Base-by-base conservation (phyloP, 2,888 invertebrate genomes). In the Phalangium opilio region DNA sequence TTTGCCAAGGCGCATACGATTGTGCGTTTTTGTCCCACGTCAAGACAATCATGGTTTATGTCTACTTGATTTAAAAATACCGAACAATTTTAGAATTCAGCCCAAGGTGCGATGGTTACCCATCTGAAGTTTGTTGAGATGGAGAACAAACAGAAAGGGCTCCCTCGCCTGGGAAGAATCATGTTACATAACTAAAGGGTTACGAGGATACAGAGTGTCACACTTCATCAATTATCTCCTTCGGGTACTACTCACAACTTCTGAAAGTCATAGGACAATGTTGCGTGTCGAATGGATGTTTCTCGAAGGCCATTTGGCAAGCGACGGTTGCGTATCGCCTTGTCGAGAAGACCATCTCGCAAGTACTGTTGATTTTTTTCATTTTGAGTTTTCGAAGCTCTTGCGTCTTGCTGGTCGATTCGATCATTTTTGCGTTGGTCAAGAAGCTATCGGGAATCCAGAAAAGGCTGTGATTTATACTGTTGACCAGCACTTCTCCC, bases 371-470 rank as follows among this genome's bases (percentile, higher is more conserved):
- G 3, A n/a, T 35, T 15, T 41, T 47, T 15, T n/a, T 44, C 4
- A 50, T 36, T 5, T 42, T 41, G 10, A 50, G 33, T 17, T 41
- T 44, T 14, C 36, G 46, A 18, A 47, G 44, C 8, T 46, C 44
- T 5, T 44, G 47, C 36, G 43, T 47, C 15, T 47, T 42, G 2
- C 42, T 39, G 14, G 50, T 44, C 2, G 44, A 44, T 34, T 50
- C 47, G 3, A 50, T 47, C 15, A 44, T 78, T 74, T 85, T 83
- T 2, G 84, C 82, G 66, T 83, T 84, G 35, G 83, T 68, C 65
- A 85, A 83, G 64, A 83, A 85, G 20, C 83, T 79, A 67, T 85
- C 84, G 0, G 84, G 84, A 62, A 83, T 83, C 84, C 84, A 85
- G n/a, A 85, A 71, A 62, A 80, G 81, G 60, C 83, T 81, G 58